Evolutionary conservation across 2,113 vertebrate species (phyloP).

Genomic region (Clinocottus analis): DNA sequence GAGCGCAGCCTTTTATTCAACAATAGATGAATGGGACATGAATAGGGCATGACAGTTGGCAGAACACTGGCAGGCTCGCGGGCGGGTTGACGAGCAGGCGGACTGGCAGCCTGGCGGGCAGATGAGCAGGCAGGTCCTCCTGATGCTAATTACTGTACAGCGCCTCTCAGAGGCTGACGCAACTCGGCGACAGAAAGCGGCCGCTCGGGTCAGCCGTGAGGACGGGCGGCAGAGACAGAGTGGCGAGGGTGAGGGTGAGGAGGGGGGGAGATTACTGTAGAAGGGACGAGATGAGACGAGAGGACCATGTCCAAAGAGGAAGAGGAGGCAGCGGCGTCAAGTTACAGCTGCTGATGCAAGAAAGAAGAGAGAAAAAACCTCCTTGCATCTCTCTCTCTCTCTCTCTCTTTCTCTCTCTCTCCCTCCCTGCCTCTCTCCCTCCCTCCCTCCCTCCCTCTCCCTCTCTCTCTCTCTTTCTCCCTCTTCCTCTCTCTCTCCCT

Average conservation of each 20-base stretch:
- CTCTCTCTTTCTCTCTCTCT: slow-evolving; percentile 17
- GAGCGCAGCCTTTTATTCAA: slow-evolving; percentile 70
- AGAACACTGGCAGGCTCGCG: slow-evolving; percentile 58
- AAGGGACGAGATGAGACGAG: slow-evolving; percentile 25
- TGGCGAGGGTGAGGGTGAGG: neutral
- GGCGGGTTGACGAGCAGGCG: slow-evolving; percentile 44
- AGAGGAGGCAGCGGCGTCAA: slow-evolving; percentile 50
- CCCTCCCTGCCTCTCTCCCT: slow-evolving; percentile 15
- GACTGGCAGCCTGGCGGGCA: slow-evolving; percentile 63
- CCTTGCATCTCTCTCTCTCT: slow-evolving; percentile 26
- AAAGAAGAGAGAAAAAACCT: slow-evolving; percentile 52
- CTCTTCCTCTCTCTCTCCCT: neutral
- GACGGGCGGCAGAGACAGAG: slow-evolving; percentile 7
- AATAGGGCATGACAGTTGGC: slow-evolving; percentile 74
- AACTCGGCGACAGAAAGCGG: slow-evolving; percentile 65
- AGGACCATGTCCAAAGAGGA: slow-evolving; percentile 27
- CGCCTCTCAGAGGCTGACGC: slow-evolving; percentile 62
- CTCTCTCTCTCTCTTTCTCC: slow-evolving; percentile 25
- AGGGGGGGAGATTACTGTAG: too few relatives aligned
- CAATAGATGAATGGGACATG: slow-evolving; percentile 75
- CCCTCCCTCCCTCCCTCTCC: slow-evolving; percentile 42
- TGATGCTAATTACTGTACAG: slow-evolving; percentile 76
- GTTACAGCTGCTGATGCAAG: slow-evolving; percentile 76
- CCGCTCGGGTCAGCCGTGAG: slow-evolving; percentile 45
- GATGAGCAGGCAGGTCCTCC: slow-evolving; percentile 67